These are phyloP conservation scores for Sphenopsis melanotis DNA, from an alignment of 2,797 vertebrate species.

Conservation along the genomic window DNA sequence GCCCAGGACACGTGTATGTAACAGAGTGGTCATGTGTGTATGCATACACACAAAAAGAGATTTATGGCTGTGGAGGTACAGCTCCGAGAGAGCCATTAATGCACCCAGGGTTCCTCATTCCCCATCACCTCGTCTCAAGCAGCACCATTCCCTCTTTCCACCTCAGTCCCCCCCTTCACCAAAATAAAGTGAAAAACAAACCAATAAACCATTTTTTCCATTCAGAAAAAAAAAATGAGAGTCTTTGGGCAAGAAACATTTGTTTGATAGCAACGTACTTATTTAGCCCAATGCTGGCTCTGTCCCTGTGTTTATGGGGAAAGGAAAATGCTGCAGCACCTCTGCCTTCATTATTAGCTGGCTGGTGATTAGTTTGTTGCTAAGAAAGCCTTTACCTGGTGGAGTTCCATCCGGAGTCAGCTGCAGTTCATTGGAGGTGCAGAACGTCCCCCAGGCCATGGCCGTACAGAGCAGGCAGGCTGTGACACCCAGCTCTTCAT, in stretches of 20 bases:
- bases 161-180: background rate
- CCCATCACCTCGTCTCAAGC: too few relatives aligned
- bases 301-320: background rate
- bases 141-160: background rate
- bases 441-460: background rate
- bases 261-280: fast-evolving
- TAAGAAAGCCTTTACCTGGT: background rate
- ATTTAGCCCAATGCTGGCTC: fast-evolving
- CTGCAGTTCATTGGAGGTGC: fast-evolving
- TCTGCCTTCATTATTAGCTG: background rate
- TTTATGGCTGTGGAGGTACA: fast-evolving
- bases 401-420: background rate
- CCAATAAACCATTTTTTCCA: background rate
- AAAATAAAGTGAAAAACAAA: background rate
- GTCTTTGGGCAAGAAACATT: background rate
- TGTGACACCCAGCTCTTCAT: background rate
- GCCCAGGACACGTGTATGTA: background rate
- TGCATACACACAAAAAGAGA: background rate
- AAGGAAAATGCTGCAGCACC: background rate
- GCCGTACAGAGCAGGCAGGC: background rate
- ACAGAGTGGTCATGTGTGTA: background rate
- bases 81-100: background rate
- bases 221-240: background rate
- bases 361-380: background rate
- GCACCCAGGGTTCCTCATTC: fast-evolving